These are phyloP conservation scores for Stenopsyche tienmushanensis DNA, from an alignment of 1,140 invertebrate genomes.

Conservation along the genomic window DNA sequence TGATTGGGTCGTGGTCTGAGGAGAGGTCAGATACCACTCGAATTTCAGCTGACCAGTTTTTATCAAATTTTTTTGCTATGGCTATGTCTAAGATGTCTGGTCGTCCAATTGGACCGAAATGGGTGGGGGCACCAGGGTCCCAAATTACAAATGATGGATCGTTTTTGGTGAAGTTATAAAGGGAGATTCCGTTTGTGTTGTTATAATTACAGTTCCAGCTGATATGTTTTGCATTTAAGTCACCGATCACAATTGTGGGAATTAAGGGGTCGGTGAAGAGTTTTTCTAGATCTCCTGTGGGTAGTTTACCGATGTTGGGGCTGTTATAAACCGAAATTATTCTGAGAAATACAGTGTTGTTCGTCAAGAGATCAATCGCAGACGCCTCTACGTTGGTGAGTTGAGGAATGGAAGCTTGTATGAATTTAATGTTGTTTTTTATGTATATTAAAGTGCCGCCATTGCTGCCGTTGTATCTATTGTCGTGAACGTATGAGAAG, in stretches of 20 bases:
- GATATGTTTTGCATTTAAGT: not conserved
- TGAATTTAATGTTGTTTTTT: not conserved
- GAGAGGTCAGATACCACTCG: not conserved
- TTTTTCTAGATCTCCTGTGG: not conserved
- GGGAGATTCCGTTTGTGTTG: not conserved
- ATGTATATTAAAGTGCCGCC: not conserved
- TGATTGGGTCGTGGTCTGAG: not conserved
- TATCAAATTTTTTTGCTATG: not conserved
- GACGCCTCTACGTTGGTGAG: not conserved
- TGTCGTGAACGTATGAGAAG: not conserved
- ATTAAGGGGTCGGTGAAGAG: not conserved
- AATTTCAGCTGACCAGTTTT: not conserved
- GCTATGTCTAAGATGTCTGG: not conserved
- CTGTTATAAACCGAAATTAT: not conserved
- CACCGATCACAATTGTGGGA: not conserved
- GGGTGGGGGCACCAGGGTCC: not conserved
- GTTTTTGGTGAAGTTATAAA: not conserved
- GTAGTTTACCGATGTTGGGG: not conserved
- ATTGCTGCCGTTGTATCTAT: not conserved
- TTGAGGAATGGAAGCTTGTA: not conserved
- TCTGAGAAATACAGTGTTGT: not conserved
- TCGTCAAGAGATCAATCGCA: not conserved
- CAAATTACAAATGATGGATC: too few species aligned
- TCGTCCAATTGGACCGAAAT: not conserved
- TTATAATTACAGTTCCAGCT: not conserved